phyloP scores from a whole-genome alignment of 2,888 invertebrate genomes.

The Rhogogaster chlorosoma region DNA sequence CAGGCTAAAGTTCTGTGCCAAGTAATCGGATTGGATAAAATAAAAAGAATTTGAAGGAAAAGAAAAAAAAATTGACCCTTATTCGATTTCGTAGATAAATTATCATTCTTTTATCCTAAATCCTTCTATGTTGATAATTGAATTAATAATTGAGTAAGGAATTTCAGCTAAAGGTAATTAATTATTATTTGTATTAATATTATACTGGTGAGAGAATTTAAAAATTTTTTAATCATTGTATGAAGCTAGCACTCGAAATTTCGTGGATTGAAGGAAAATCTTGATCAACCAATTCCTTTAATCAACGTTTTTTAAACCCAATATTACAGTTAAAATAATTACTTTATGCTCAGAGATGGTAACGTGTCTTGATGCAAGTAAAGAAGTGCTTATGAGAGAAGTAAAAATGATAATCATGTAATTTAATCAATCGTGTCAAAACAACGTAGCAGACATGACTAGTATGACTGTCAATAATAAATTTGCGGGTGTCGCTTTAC shows the following conservation, averaged over 20 bases:
- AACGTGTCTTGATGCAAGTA: neutral
- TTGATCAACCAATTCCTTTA: too few relatives aligned
- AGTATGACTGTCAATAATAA: neutral
- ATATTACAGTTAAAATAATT: neutral
- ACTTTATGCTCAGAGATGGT: neutral
- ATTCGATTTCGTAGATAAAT: neutral
- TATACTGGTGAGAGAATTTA: neutral
- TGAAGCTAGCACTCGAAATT: too few relatives aligned
- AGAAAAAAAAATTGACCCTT: neutral
- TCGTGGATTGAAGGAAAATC: too few relatives aligned
- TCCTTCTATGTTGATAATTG: neutral
- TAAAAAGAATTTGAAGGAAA: neutral
- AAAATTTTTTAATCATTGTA: too few relatives aligned
- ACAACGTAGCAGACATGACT: neutral
- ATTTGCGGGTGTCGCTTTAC: neutral
- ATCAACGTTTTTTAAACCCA: neutral
- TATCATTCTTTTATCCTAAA: neutral
- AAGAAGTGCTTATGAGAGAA: neutral
- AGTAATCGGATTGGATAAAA: neutral
- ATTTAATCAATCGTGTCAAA: neutral
- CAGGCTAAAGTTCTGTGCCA: neutral
- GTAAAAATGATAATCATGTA: neutral
- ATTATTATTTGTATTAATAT: neutral
- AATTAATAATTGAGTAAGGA: neutral
- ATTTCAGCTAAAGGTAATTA: neutral